Base-by-base conservation (phyloP, 2,797 vertebrate genomes). In the Hephaestus fuliginosus region DNA sequence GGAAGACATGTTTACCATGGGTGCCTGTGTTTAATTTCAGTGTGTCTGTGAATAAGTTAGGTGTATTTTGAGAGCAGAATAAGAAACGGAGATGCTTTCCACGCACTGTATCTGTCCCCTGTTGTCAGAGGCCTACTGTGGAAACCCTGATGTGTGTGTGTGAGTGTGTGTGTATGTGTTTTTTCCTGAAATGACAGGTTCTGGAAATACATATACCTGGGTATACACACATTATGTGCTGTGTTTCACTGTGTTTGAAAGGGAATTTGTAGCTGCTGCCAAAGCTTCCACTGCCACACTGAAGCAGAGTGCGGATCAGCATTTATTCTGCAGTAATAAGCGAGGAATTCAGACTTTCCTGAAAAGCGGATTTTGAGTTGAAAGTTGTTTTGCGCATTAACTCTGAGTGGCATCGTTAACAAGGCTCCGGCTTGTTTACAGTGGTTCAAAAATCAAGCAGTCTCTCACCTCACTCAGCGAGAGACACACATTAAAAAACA, bases 361-460 rank as follows among this genome's bases (percentile, higher is more conserved):
- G 85, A 89, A 90, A 92, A 87, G 87, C 36, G 66, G 80, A 88
- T 92, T 88, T 88, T 44, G 72, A 90, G 69, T 76, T 83, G 80
- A 87, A 90, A 91, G 90, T 92, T 93, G 82, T 88, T 91, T 85
- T 80, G 86, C 60, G 76, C 81, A 89, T 88, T 87, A 91, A 84
- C 90, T 91, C 66, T 87, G 81, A 87, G 84, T 88, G 85, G 87
- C 87, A 76, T 86, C 67, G 83, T 89, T 88, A 92, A 91, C 84
- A 86, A 85, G 84, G 76, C 86, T 79, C 70, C 36, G 69, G 83
- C 79, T 91, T 90, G 89, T 93, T 91, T 90, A 87, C 84, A 61
- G 67, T 74, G 78, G 60, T 83, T 86, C 48, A 82, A 74, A 86
- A 89, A 91, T 81, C 71, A 81, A 86, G 77, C 81, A 56, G 74